phyloP scores from a whole-genome alignment of 2,888 invertebrate species.

The Andrena dorsata region DNA sequence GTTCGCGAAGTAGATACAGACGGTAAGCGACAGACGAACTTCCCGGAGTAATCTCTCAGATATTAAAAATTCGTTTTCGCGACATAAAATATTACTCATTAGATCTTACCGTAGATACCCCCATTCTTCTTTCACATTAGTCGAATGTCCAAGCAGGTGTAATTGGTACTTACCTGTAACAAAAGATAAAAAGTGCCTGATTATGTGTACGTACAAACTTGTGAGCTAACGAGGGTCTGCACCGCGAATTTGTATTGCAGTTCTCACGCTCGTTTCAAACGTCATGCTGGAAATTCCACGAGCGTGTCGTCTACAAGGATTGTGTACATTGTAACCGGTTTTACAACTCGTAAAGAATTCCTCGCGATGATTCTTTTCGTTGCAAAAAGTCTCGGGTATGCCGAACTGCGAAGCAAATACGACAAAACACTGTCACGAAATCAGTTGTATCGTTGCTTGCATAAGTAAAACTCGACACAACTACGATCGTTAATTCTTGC shows the following conservation, averaged over 20 bases:
- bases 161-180: conserved; percentile 69
- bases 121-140: background rate
- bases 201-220: conserved; percentile 27
- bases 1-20: background rate
- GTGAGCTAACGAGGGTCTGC: background rate
- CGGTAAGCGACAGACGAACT: background rate
- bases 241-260: conserved; percentile 20
- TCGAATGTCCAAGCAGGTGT: background rate
- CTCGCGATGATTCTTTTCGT: conserved; percentile 22
- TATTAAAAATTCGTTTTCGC: no score
- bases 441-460: no score
- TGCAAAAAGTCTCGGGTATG: background rate
- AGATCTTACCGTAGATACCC: conserved; percentile 19
- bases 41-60: no score
- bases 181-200: conserved; percentile 25
- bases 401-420: background rate
- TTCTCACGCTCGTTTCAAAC: background rate
- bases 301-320: conserved; percentile 7
- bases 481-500: background rate
- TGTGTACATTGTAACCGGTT: conserved; percentile 34
- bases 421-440: no score
- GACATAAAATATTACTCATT: background rate
- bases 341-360: conserved; percentile 41
- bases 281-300: conserved; percentile 32
- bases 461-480: no score